Base-by-base conservation (phyloP, 1,140 invertebrate genomes). In the Heliothis virescens region DNA sequence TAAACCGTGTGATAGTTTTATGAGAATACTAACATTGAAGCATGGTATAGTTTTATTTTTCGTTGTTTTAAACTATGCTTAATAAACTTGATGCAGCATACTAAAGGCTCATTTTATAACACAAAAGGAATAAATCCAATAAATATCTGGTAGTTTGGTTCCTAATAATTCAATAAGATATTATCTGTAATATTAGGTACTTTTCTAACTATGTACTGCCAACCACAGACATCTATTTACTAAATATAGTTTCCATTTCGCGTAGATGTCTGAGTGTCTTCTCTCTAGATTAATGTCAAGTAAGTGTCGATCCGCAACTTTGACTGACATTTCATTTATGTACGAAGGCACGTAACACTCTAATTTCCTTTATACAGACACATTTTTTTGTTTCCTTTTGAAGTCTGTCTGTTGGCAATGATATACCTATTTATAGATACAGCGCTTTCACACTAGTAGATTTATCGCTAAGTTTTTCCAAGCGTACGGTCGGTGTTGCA, bases 251-350 rank as follows among this genome's bases (percentile, higher is more conserved):
- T 57, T 21, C 18, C 5, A 57, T 21, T 21, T 57, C 55, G 9
- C 3, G 3, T 29, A 2, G 3, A 60, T 29, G 12, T 12, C 13
- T 34, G 62, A 16, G 7, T 63, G 29, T 13, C 34, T 63, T 16
- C 13, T 1, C 60, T 10, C 62, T 10, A 26, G n/a, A 18, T 47
- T 16, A 63, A n/a, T 63, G 62, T 63, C 29, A 63, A 71, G 21
- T 26, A 53, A 71, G 50, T 71, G 18, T 71, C 48, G 15, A 71
- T 52, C 48, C 16, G 11, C n/a, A 9, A 10, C 48, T 18, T 29
- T 52, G 67, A 71, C 67, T 53, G 67, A 71, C 67, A 53, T 71
- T 71, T 53, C 48, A 53, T 71, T 71, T 71, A 71, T 52, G 53
- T 71, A 71, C 29, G 48, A 53, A 41, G 18, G 63, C 63, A 67